These are phyloP conservation scores for Galleria mellonella DNA, from an alignment of 1,140 invertebrate species.

Conservation along the genomic window DNA sequence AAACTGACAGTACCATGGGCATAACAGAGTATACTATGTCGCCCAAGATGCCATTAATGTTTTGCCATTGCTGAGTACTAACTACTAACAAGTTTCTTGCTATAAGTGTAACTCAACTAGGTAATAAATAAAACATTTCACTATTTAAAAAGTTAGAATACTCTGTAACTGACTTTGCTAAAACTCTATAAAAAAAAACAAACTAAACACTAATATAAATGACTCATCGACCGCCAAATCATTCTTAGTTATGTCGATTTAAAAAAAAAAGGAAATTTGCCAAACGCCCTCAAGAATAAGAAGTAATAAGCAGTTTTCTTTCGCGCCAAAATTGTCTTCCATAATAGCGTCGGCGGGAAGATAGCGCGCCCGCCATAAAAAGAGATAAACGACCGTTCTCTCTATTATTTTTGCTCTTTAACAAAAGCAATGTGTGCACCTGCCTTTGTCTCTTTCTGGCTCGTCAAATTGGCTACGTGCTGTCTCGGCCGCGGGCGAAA, in stretches of 20 bases:
- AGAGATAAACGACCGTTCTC: slow-evolving; percentile 72
- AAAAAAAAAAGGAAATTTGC: slow-evolving; percentile 51
- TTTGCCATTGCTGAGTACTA: too few species aligned
- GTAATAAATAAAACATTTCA: too few species aligned
- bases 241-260: slow-evolving; percentile 15
- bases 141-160: too few species aligned
- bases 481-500: slow-evolving; percentile 50
- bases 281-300: slow-evolving; percentile 62
- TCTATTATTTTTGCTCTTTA: slow-evolving; percentile 74
- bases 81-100: too few species aligned
- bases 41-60: too few species aligned
- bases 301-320: slow-evolving; percentile 73
- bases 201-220: too few species aligned
- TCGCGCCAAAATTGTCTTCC: slow-evolving; percentile 73
- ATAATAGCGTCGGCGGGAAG: slow-evolving; percentile 68
- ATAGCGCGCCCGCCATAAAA: slow-evolving; percentile 70
- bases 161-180: too few species aligned
- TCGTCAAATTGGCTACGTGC: slow-evolving; percentile 10
- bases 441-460: slow-evolving; percentile 58
- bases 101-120: too few species aligned
- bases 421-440: slow-evolving; percentile 69
- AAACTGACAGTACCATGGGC: too few species aligned
- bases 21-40: too few species aligned
- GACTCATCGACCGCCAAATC: too few species aligned
- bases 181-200: too few species aligned